These are phyloP conservation scores for Pluvianellus socialis DNA, from an alignment of 2,113 vertebrate genomes.

Conservation along the genomic window DNA sequence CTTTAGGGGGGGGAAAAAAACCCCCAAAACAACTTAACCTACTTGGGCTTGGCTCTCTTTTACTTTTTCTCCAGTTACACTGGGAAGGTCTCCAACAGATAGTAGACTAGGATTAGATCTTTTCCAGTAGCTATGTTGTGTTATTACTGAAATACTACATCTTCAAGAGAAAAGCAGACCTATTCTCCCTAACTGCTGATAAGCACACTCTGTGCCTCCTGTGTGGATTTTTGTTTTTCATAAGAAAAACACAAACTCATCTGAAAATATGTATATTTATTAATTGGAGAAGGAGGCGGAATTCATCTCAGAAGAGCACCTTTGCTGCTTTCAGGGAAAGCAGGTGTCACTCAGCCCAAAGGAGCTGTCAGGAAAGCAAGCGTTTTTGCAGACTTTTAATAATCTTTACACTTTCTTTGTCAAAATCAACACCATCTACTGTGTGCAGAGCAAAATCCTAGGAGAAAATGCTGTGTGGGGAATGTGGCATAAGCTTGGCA, in stretches of 20 bases:
- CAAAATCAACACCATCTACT: background rate
- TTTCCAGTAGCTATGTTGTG: background rate
- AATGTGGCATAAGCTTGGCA: background rate
- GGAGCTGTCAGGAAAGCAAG: background rate
- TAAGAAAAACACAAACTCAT: background rate
- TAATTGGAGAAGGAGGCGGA: background rate
- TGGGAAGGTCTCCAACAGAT: background rate
- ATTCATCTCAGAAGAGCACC: background rate
- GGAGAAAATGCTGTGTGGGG: background rate
- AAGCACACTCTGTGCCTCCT: background rate
- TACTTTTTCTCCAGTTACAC: background rate
- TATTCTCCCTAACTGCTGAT: background rate
- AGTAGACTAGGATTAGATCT: background rate
- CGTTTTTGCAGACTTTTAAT: background rate
- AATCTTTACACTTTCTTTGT: background rate
- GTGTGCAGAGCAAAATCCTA: background rate
- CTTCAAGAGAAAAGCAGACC: background rate
- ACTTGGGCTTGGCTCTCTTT: background rate
- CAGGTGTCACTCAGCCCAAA: background rate
- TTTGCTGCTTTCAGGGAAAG: background rate
- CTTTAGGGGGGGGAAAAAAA: background rate
- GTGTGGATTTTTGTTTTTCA: background rate
- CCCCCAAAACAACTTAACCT: no score
- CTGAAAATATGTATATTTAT: background rate
- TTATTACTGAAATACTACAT: background rate